Evolutionary conservation across 23 tunicate species (phyloP).

Genomic region (Ascidia mentula): DNA sequence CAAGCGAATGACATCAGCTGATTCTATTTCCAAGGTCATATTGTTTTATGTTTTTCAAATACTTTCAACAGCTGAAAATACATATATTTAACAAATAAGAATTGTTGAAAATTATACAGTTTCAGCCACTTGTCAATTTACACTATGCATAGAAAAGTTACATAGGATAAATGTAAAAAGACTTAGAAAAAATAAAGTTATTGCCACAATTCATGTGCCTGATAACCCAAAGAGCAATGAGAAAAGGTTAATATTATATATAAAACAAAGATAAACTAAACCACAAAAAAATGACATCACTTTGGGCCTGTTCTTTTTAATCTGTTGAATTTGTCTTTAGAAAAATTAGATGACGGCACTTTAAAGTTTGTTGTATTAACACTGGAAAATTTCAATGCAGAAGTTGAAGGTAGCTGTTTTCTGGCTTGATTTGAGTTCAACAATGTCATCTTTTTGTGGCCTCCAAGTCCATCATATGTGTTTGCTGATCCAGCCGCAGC

Average conservation of each 20-base stretch:
- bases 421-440: not conserved
- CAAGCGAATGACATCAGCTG: conserved; percentile 89
- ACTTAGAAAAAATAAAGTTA: too few species aligned
- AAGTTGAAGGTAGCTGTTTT: not conserved
- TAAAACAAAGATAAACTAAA: not conserved
- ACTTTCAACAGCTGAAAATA: too few species aligned
- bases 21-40: conserved; percentile 93
- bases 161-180: too few species aligned
- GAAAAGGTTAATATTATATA: too few species aligned
- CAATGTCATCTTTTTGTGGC: conserved; percentile 15
- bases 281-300: not conserved
- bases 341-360: not conserved
- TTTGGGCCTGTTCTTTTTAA: conserved; percentile 32
- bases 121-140: too few species aligned
- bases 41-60: not conserved
- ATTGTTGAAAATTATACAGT: too few species aligned
- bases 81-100: too few species aligned
- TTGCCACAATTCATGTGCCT: too few species aligned
- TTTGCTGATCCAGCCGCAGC: not conserved
- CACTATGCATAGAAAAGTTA: too few species aligned
- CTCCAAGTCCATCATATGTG: conserved; percentile 46
- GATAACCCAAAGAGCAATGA: too few species aligned
- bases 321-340: conserved; percentile 32
- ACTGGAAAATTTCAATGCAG: conserved; percentile 45
- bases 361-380: conserved; percentile 32